A percentile compares a stretch with the other conserved stretches of the same genome.
Evolutionary conservation across 2,888 invertebrate species (phyloP).

Genomic region (Mythimna lalbum): DNA sequence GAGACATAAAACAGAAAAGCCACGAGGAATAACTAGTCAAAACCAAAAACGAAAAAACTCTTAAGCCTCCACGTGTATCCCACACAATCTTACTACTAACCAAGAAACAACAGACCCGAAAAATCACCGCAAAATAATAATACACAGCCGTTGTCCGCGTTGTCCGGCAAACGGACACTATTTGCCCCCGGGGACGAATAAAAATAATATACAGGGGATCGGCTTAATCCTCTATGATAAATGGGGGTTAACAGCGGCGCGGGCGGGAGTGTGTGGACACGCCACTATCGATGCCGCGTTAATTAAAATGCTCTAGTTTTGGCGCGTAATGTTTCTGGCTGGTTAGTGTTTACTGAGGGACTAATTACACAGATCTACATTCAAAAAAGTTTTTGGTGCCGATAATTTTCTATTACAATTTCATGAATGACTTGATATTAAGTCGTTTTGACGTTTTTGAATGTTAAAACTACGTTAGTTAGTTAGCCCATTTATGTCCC

Average conservation of each 20-base stretch:
- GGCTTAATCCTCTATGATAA: slow-evolving; percentile 84
- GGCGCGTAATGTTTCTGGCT: slow-evolving; percentile 25
- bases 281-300: slow-evolving; percentile 54
- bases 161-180: slow-evolving; percentile 75
- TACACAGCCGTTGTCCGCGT: slow-evolving; percentile 59
- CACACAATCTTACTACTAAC: slow-evolving; percentile 24
- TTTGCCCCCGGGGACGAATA: slow-evolving; percentile 80
- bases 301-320: slow-evolving; percentile 57
- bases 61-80: slow-evolving; percentile 3
- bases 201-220: slow-evolving; percentile 84
- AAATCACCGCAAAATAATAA: slow-evolving; percentile 59
- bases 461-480: no score
- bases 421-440: no score
- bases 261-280: slow-evolving; percentile 55
- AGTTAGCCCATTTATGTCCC: no score
- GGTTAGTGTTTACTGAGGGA: not conserved
- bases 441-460: no score
- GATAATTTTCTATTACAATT: no score
- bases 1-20: no score
- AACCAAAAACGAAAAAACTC: not conserved
- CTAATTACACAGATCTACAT: no score
- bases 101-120: slow-evolving; percentile 35
- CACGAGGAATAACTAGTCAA: not conserved
- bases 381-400: no score
- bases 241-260: slow-evolving; percentile 72